Conservation (phyloP, 2,113 vertebrate species). For the Marcusenius ussheri region DNA sequence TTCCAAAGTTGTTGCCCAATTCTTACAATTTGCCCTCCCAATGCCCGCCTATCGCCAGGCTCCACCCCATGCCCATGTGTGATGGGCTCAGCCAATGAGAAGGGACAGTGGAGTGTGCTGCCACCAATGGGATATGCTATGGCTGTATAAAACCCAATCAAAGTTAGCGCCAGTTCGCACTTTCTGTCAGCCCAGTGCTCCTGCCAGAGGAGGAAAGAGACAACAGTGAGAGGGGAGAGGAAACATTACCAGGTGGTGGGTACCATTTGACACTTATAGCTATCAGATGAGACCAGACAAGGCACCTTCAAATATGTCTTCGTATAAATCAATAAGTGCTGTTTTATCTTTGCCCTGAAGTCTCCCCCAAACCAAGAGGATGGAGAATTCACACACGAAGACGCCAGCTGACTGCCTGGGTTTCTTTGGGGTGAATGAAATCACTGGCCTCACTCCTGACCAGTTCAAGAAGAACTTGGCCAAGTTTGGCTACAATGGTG, state of each 20-base stretch:
- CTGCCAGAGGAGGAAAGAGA: constrained; percentile 46
- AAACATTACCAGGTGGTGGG: constrained; percentile 40
- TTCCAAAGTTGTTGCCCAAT: constrained; percentile 56
- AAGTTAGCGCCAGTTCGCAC: constrained; percentile 59
- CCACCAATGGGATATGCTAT: constrained; percentile 52
- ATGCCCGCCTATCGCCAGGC: constrained; percentile 32
- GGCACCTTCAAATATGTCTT: neutral
- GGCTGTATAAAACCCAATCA: constrained; percentile 65
- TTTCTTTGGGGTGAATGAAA: constrained; percentile 76
- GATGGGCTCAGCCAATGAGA: constrained; percentile 54
- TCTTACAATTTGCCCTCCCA: constrained; percentile 22
- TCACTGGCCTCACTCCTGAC: constrained; percentile 69
- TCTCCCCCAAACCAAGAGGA: constrained; percentile 59
- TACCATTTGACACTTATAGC: constrained; percentile 39
- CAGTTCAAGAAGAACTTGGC: constrained; percentile 74
- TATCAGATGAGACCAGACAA: constrained; percentile 6
- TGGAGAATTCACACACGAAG: constrained; percentile 79
- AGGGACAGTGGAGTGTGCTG: constrained; percentile 31
- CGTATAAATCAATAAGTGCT: neutral
- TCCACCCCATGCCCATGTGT: constrained; percentile 45
- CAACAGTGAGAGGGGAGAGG: constrained; percentile 42
- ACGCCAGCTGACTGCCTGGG: constrained; percentile 66
- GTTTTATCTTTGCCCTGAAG: constrained; percentile 42
- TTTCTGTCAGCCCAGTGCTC: constrained; percentile 62
- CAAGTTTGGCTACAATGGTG: constrained; percentile 84